phyloP scores from a whole-genome alignment of 1,140 invertebrate species.

The Calosoma granatense region DNA sequence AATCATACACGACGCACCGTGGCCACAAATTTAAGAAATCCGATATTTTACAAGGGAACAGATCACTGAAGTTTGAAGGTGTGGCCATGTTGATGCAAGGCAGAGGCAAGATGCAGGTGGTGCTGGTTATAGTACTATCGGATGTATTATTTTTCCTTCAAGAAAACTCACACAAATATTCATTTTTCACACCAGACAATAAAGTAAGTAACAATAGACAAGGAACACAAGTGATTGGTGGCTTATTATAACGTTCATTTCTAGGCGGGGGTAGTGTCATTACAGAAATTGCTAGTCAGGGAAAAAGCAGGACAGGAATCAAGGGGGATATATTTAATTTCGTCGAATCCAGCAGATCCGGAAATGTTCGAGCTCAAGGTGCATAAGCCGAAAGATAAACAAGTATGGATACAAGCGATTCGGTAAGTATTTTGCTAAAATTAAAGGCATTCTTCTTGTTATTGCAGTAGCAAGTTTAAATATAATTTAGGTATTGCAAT shows the following conservation, averaged over 20 bases:
- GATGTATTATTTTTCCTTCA: slow-evolving; percentile 86
- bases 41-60: slow-evolving; percentile 73
- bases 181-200: slow-evolving; percentile 78
- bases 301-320: slow-evolving; percentile 88
- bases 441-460: slow-evolving; percentile 1
- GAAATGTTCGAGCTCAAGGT: slow-evolving; percentile 95
- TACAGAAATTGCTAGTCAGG: slow-evolving; percentile 81
- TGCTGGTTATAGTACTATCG: slow-evolving; percentile 79
- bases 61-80: slow-evolving; percentile 80
- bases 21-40: slow-evolving; percentile 88
- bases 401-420: slow-evolving; percentile 78
- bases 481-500: slow-evolving; percentile 6
- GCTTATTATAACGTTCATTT: slow-evolving; percentile 18
- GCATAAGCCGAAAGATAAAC: slow-evolving; percentile 76
- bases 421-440: slow-evolving; percentile 38
- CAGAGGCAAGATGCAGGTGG: slow-evolving; percentile 68
- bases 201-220: slow-evolving; percentile 42
- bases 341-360: slow-evolving; percentile 72
- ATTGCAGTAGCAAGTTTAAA: slow-evolving; percentile 1
- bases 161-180: slow-evolving; percentile 75
- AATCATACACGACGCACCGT: slow-evolving; percentile 75
- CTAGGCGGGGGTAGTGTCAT: slow-evolving; percentile 78
- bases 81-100: slow-evolving; percentile 75
- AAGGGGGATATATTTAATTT: slow-evolving; percentile 79
- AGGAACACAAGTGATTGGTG: not conserved